Evolutionary conservation across 2,113 vertebrate species (phyloP).

Genomic region (Psilopsiagon aurifrons): DNA sequence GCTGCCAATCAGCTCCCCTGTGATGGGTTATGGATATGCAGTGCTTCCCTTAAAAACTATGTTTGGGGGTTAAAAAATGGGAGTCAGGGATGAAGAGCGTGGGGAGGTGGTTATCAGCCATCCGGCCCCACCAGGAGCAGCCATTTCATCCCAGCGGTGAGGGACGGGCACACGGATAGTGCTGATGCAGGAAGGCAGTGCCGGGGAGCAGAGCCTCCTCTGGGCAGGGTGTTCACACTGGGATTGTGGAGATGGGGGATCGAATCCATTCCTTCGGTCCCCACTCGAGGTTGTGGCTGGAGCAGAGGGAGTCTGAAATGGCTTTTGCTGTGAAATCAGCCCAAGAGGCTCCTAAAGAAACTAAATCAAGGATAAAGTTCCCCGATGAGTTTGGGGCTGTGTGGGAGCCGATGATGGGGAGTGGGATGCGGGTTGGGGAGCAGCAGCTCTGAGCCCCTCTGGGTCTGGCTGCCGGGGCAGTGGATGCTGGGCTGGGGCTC

Average conservation of each 20-base stretch:
- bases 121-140: rapidly evolving
- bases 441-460: background rate
- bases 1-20: background rate
- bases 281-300: background rate
- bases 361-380: background rate
- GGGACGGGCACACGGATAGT: background rate
- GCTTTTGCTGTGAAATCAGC: background rate
- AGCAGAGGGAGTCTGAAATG: background rate
- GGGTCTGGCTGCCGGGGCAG: background rate
- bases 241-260: background rate
- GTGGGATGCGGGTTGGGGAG: background rate
- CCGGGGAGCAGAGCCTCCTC: background rate
- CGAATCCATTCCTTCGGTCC: background rate
- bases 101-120: background rate
- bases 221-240: rapidly evolving
- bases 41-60: background rate
- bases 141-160: background rate
- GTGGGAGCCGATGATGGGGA: background rate
- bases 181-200: rapidly evolving
- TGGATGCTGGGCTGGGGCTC: background rate
- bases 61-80: rapidly evolving
- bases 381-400: rapidly evolving
- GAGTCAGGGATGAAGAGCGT: background rate
- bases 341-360: background rate
- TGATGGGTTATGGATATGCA: background rate